Evolutionary conservation across 2,113 vertebrate species (phyloP).

Genomic region (Pygathrix nemaeus): DNA sequence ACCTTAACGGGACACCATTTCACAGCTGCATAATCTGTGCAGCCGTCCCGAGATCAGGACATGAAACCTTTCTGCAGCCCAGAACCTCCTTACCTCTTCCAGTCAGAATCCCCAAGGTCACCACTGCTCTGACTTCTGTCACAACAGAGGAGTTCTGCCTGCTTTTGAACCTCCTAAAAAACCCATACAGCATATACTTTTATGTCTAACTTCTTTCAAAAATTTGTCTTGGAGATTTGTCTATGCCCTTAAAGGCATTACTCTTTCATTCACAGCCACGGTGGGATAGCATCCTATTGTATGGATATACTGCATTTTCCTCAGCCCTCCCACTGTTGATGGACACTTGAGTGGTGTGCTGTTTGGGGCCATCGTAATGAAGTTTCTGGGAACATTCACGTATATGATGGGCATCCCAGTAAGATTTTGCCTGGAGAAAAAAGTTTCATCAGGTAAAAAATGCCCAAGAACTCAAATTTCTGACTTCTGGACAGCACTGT

Average conservation of each 20-base stretch:
- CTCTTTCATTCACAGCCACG: neutral
- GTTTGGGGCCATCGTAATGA: neutral
- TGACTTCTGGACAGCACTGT: neutral
- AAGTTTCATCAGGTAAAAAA: neutral
- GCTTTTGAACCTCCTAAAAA: neutral
- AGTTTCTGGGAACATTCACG: neutral
- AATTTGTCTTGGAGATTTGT: neutral
- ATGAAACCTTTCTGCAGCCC: neutral
- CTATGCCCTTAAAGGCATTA: too few species aligned
- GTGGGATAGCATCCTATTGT: too few species aligned
- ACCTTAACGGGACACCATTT: neutral
- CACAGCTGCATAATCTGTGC: neutral
- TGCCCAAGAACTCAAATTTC: neutral
- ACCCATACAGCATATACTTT: neutral
- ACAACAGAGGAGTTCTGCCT: neutral
- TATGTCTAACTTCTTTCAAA: neutral
- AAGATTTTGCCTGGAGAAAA: neutral
- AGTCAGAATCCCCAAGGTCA: neutral
- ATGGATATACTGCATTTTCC: too few species aligned
- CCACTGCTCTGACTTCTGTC: neutral
- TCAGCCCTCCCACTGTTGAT: neutral
- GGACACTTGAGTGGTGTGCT: neutral
- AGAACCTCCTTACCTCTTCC: neutral
- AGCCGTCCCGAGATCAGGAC: neutral
- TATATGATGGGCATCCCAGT: neutral